phyloP scores from a whole-genome alignment of 1,140 invertebrate genomes.

The Ephestia elutella region DNA sequence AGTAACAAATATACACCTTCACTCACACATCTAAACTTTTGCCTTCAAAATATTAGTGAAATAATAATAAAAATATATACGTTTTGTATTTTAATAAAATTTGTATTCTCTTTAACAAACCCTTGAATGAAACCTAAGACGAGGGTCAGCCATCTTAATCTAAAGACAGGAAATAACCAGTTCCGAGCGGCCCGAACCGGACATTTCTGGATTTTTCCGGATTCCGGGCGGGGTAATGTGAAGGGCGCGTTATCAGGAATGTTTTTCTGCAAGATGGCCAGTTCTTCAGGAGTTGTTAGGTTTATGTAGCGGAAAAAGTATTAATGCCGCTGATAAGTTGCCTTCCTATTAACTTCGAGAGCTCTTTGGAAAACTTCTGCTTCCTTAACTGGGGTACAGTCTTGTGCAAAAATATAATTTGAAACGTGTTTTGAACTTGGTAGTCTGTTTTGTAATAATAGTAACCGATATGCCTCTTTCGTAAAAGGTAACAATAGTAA shows the following conservation, averaged over 20 bases:
- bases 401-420: not conserved
- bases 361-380: not conserved
- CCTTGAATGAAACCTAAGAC: slow-evolving; percentile 5
- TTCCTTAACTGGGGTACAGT: slow-evolving; percentile 3
- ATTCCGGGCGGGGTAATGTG: slow-evolving; percentile 29
- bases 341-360: slow-evolving; percentile 8
- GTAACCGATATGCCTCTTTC: too few species aligned
- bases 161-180: slow-evolving; percentile 51
- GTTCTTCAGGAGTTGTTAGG: slow-evolving; percentile 37
- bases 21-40: too few species aligned
- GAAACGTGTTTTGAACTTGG: not conserved
- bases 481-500: too few species aligned
- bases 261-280: slow-evolving; percentile 25
- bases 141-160: slow-evolving; percentile 33
- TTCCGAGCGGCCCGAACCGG: slow-evolving; percentile 39
- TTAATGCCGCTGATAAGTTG: slow-evolving; percentile 9
- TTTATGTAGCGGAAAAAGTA: slow-evolving; percentile 47
- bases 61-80: too few species aligned
- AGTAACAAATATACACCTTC: too few species aligned
- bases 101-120: not conserved
- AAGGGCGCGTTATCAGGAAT: slow-evolving; percentile 24
- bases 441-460: too few species aligned
- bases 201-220: slow-evolving; percentile 51
- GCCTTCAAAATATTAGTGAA: too few species aligned
- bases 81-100: too few species aligned